Conservation (phyloP, 35 echinoderm and acorn worm species). For the Anneissia japonica region DNA sequence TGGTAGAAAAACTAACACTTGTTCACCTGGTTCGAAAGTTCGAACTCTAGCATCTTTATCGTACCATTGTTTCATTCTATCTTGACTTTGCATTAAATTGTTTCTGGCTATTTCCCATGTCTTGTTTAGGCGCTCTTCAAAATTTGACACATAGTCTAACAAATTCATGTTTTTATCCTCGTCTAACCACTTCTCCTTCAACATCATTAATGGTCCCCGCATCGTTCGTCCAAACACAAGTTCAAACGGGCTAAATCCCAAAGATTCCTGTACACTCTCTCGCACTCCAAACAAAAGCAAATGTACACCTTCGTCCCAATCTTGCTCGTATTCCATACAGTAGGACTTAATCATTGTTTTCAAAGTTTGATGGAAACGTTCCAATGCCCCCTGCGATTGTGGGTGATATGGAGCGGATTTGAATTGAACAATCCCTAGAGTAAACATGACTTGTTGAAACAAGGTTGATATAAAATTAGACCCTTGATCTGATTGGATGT, state of each 20-base stretch:
- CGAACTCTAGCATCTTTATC: neutral
- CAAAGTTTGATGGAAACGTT: slow-evolving; percentile 67
- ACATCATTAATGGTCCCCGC: slow-evolving; percentile 48
- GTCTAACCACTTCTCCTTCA: slow-evolving; percentile 53
- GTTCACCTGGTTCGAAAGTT: slow-evolving; percentile 26
- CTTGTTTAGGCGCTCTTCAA: slow-evolving; percentile 26
- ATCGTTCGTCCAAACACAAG: slow-evolving; percentile 54
- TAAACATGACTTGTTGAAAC: no score
- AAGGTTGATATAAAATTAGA: no score
- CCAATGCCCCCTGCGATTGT: slow-evolving; percentile 34
- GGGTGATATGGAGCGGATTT: neutral
- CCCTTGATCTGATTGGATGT: slow-evolving; percentile 7
- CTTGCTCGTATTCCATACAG: slow-evolving; percentile 42
- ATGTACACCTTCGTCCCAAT: slow-evolving; percentile 69
- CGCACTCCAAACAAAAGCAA: slow-evolving; percentile 60
- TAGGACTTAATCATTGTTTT: slow-evolving; percentile 55
- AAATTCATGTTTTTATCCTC: slow-evolving; percentile 22
- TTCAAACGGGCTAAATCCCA: slow-evolving; percentile 64
- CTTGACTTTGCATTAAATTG: slow-evolving; percentile 26
- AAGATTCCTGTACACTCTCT: slow-evolving; percentile 43
- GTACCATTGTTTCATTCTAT: slow-evolving; percentile 13
- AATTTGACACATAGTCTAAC: slow-evolving; percentile 62
- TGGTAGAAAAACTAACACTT: slow-evolving; percentile 50
- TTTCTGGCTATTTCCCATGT: slow-evolving; percentile 35
- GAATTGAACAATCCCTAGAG: no score